Conservation (phyloP, 2,888 invertebrate genomes). For the Criorhina ranunculi region DNA sequence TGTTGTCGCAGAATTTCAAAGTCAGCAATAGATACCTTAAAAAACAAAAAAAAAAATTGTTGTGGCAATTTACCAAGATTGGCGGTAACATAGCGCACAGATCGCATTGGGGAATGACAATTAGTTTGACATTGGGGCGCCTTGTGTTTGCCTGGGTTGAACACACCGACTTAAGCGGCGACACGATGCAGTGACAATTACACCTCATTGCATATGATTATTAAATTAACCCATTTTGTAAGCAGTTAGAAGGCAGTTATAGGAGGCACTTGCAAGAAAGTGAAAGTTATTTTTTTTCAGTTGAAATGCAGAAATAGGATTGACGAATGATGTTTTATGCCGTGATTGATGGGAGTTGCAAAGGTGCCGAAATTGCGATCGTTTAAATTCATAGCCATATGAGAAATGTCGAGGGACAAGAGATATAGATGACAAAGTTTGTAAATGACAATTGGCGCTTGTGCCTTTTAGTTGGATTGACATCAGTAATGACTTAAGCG, state of each 20-base stretch:
- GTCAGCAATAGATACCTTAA: constrained; percentile 24
- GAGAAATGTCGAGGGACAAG: neutral
- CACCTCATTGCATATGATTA: constrained; percentile 40
- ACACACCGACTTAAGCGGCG: constrained; percentile 32
- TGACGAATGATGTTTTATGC: constrained; percentile 37
- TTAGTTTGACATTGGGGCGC: constrained; percentile 61
- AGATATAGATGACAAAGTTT: constrained; percentile 22
- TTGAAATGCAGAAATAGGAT: constrained; percentile 20
- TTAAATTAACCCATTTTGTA: constrained; percentile 43
- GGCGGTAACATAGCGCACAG: constrained; percentile 15
- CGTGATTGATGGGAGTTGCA: constrained; percentile 42
- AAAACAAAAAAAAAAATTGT: no score
- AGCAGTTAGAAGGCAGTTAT: neutral
- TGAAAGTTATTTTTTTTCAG: constrained; percentile 36
- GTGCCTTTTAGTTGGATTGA: neutral
- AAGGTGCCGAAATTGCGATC: constrained; percentile 32
- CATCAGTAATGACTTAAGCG: neutral
- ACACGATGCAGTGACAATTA: constrained; percentile 54
- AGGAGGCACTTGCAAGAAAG: constrained; percentile 31
- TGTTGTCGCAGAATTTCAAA: constrained; percentile 59
- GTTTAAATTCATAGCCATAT: constrained; percentile 32
- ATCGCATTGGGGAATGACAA: constrained; percentile 43
- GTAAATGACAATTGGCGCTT: neutral
- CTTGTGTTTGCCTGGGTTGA: constrained; percentile 20
- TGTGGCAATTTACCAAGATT: constrained; percentile 51